Evolutionary conservation across 2,797 vertebrate genomes (phyloP).

Genomic region (Schizothorax lantsangensis): DNA sequence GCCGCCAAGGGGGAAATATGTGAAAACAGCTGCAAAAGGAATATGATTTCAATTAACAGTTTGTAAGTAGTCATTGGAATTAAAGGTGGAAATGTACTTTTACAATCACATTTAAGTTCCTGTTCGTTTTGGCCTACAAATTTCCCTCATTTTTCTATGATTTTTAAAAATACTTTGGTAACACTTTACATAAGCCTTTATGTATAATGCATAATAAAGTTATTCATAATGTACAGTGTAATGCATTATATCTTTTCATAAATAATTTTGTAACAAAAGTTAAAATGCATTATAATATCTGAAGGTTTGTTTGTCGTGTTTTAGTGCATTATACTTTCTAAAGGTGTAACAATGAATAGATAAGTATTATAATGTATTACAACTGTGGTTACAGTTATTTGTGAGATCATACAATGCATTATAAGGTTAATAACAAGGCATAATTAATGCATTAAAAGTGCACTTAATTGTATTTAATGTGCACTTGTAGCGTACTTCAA

Average conservation of each 20-base stretch:
- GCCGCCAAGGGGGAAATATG: slow-evolving; percentile 89
- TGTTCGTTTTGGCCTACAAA: background rate
- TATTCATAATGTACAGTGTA: background rate
- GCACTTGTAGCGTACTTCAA: background rate
- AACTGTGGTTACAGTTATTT: too few relatives aligned
- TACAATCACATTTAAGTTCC: background rate
- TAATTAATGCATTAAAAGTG: too few relatives aligned
- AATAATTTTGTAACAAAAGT: background rate
- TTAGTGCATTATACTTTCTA: too few relatives aligned
- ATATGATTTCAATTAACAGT: slow-evolving; percentile 71
- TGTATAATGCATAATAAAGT: background rate
- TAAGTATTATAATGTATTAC: too few relatives aligned
- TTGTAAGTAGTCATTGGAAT: slow-evolving; percentile 77
- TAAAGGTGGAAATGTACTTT: background rate
- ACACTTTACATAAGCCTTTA: background rate
- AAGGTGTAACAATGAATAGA: too few relatives aligned
- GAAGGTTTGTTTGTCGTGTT: too few relatives aligned
- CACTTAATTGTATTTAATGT: background rate
- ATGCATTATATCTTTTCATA: background rate
- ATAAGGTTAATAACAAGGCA: too few relatives aligned
- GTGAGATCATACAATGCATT: too few relatives aligned
- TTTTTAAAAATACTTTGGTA: background rate
- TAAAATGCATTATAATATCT: too few relatives aligned
- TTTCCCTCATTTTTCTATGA: background rate
- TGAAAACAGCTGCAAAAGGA: slow-evolving; percentile 88